Evolutionary conservation across 2,113 vertebrate species (phyloP).

Genomic region (Plecotus auritus): DNA sequence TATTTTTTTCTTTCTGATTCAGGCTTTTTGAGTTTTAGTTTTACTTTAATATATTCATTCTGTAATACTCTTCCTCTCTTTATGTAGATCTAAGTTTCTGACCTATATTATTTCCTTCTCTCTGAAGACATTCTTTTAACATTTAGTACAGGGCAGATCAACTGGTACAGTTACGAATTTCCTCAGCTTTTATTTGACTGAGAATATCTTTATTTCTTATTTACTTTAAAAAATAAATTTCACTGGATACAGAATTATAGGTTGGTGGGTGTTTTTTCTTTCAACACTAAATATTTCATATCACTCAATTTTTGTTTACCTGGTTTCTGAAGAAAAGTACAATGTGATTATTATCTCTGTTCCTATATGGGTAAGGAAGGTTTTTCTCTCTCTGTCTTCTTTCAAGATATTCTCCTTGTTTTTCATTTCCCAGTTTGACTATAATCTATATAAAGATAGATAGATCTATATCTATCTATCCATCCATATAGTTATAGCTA

Average conservation of each 20-base stretch:
- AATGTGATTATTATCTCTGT: neutral
- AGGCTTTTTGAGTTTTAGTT: neutral
- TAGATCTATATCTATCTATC: no score
- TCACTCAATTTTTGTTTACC: neutral
- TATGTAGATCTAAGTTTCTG: neutral
- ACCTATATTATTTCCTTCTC: neutral
- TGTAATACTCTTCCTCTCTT: neutral
- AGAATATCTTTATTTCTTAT: neutral
- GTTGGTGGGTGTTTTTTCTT: neutral
- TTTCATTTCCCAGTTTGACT: neutral
- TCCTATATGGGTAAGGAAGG: neutral
- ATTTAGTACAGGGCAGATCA: neutral
- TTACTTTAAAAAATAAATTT: neutral
- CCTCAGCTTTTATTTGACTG: neutral
- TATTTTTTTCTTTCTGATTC: neutral
- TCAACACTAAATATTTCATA: neutral
- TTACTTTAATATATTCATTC: neutral
- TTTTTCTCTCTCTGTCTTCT: neutral
- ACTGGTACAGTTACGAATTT: neutral
- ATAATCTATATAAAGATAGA: neutral
- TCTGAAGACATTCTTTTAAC: neutral
- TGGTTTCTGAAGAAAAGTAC: neutral
- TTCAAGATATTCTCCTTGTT: neutral
- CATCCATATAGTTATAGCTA: no score
- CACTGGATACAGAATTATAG: neutral